Conservation (phyloP, 2,797 vertebrate species). For the Falco concolor region DNA sequence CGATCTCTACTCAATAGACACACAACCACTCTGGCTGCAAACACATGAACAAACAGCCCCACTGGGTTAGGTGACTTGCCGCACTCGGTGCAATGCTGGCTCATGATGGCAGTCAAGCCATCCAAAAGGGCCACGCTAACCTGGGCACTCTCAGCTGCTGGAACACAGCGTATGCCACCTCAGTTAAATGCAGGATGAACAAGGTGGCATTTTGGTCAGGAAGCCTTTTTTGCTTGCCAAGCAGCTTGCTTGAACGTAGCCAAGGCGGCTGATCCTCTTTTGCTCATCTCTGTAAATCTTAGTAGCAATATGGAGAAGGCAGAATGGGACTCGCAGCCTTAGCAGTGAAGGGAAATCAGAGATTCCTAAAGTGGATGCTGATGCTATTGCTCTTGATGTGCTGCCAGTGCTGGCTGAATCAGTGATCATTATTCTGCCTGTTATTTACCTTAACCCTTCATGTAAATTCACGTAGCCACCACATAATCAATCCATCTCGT, state of each 20-base stretch:
- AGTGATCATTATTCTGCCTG: not conserved
- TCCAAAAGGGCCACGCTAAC: not conserved
- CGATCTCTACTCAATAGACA: not conserved
- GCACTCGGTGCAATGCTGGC: not conserved
- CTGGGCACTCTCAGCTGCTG: not conserved
- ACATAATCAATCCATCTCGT: not conserved
- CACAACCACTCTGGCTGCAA: not conserved
- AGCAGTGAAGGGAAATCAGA: not conserved
- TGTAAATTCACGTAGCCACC: not conserved
- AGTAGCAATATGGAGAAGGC: not conserved
- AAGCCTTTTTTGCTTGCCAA: not conserved
- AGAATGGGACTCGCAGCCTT: not conserved
- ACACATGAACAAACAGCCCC: not conserved
- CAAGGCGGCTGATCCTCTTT: not conserved
- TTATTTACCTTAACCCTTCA: not conserved
- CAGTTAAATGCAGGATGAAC: not conserved
- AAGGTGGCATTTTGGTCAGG: not conserved
- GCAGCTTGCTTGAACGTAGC: not conserved
- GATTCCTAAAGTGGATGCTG: not conserved
- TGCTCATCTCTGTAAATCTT: not conserved
- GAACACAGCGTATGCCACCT: accelerated
- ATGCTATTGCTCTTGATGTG: not conserved
- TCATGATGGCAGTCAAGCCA: not conserved
- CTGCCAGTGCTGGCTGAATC: not conserved
- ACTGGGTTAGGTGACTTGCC: not conserved